Conservation (phyloP, 2,797 vertebrate species). For the Zenarchopterus dispar region DNA sequence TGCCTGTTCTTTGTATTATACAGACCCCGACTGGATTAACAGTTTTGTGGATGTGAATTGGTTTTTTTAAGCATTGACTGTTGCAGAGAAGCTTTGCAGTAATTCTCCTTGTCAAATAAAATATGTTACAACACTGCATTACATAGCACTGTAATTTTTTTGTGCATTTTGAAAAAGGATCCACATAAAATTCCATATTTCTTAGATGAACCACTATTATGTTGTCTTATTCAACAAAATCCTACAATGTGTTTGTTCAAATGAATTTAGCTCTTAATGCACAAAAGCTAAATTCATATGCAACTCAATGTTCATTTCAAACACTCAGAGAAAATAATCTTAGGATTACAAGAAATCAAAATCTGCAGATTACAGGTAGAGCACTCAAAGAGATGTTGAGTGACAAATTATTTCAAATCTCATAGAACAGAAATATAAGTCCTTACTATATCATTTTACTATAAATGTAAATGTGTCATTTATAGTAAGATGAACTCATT, state of each 20-base stretch:
- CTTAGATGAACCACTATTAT: not conserved
- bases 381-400: conserved; percentile 18
- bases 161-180: conserved; percentile 11
- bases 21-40: not conserved
- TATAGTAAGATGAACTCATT: conserved; percentile 31
- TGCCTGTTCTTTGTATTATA: not conserved
- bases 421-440: conserved; percentile 25
- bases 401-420: conserved; percentile 24
- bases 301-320: not conserved
- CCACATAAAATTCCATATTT: not conserved
- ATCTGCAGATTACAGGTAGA: conserved; percentile 12
- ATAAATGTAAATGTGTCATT: conserved; percentile 10
- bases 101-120: conserved; percentile 8
- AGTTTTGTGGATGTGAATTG: not conserved
- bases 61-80: not conserved
- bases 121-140: conserved; percentile 1
- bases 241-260: conserved; percentile 5
- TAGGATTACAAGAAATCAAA: not conserved
- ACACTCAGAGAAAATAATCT: not conserved
- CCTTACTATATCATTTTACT: too few species aligned
- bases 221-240: not conserved
- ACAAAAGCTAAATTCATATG: too few species aligned
- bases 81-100: not conserved
- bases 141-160: not conserved
- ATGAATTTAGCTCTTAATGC: not conserved